Percentiles rank a stretch among this genome's conserved stretches.
These are phyloP conservation scores for Oceanodroma tethys DNA, from an alignment of 2,113 vertebrate species.

Conservation along the genomic window DNA sequence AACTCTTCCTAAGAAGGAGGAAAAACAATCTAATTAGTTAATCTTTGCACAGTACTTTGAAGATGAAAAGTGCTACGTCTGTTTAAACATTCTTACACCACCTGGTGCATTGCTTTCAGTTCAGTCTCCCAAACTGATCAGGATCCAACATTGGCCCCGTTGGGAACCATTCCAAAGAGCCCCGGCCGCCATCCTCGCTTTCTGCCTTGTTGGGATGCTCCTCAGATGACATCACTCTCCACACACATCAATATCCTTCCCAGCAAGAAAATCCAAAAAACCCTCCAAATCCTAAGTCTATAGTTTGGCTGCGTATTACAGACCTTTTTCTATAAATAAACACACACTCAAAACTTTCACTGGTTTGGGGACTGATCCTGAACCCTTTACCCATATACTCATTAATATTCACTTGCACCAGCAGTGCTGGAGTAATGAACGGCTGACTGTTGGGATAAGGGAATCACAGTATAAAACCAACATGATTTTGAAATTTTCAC, in stretches of 20 bases:
- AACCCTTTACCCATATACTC: background rate
- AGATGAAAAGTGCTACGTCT: background rate
- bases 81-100: constrained; percentile 15
- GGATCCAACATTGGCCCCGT: background rate
- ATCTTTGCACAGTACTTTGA: constrained; percentile 24
- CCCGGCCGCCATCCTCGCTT: background rate
- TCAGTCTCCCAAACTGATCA: background rate
- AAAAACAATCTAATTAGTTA: constrained; percentile 46
- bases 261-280: background rate
- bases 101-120: background rate
- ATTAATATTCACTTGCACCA: background rate
- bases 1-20: constrained; percentile 2
- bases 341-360: background rate
- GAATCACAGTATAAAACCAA: background rate
- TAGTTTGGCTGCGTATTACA: background rate
- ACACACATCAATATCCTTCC: background rate
- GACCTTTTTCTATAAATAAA: background rate
- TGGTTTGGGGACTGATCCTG: background rate
- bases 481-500: background rate
- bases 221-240: background rate
- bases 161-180: background rate
- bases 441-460: background rate
- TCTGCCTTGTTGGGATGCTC: background rate
- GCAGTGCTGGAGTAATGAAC: background rate
- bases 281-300: background rate